phyloP scores from a whole-genome alignment of 2,797 vertebrate genomes.

The Urophycis tenuis region DNA sequence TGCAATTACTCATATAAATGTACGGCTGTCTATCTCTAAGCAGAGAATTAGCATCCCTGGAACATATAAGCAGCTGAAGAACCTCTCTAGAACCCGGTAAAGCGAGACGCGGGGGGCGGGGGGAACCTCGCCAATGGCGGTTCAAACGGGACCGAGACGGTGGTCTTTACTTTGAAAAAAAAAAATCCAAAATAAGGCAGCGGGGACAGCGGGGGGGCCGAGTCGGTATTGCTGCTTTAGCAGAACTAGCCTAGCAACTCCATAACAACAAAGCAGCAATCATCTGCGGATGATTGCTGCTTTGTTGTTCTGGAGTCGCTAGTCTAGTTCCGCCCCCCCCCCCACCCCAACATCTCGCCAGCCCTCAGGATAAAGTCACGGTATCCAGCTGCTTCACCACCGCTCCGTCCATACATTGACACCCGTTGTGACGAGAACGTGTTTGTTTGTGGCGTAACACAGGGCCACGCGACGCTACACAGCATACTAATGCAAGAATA shows the following conservation, averaged over 20 bases:
- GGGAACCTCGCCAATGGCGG: background rate
- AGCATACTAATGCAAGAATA: background rate
- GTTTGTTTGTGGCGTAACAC: background rate
- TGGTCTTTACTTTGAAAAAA: background rate
- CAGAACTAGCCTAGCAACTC: background rate
- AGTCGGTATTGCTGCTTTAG: background rate
- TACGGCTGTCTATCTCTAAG: background rate
- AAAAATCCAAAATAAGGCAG: background rate
- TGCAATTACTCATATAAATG: background rate
- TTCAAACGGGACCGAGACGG: background rate
- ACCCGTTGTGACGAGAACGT: background rate
- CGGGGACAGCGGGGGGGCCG: too few relatives aligned
- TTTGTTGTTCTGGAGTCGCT: too few relatives aligned
- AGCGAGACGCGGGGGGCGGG: too few relatives aligned
- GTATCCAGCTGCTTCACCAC: background rate
- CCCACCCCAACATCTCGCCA: background rate
- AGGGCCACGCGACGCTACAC: background rate
- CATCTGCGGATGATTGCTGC: background rate
- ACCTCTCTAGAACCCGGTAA: background rate
- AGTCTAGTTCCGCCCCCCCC: too few relatives aligned
- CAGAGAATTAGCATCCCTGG: background rate
- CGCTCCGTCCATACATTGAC: background rate
- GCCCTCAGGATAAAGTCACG: background rate
- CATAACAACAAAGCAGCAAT: constrained; percentile 2
- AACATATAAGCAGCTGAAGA: background rate